These are phyloP conservation scores for Ophion slaviceki DNA, from an alignment of 2,888 invertebrate genomes.

Conservation along the genomic window DNA sequence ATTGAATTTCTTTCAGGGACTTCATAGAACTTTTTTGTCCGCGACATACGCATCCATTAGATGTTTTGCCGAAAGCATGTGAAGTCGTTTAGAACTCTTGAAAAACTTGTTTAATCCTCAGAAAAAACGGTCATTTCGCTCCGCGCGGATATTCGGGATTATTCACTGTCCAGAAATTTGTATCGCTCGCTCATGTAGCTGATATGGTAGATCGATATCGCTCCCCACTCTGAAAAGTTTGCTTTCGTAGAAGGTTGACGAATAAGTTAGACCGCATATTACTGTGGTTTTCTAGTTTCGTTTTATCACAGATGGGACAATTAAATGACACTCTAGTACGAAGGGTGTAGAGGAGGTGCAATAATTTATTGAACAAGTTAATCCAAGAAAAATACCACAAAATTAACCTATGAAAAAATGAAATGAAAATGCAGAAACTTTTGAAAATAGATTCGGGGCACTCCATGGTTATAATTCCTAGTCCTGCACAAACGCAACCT, in stretches of 20 bases:
- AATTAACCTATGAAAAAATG: no score
- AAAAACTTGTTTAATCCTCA: slow-evolving; percentile 1
- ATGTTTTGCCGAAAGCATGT: not conserved
- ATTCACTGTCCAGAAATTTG: not conserved
- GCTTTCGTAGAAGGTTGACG: not conserved
- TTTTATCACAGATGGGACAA: no score
- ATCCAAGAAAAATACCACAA: no score
- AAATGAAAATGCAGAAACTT: no score
- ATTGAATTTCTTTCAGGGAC: not conserved
- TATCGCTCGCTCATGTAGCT: not conserved
- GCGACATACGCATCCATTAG: not conserved
- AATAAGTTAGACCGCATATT: no score
- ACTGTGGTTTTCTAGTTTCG: no score
- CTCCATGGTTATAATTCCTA: no score
- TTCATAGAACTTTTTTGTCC: not conserved
- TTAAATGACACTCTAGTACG: no score
- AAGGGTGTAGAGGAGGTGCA: no score
- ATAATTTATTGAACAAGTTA: no score
- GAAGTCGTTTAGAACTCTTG: slow-evolving; percentile 11
- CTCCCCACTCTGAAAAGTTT: not conserved
- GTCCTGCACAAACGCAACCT: no score
- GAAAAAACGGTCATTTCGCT: not conserved
- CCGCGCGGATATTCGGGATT: not conserved
- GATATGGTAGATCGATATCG: slow-evolving; percentile 4
- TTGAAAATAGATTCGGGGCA: no score